These are phyloP conservation scores for Troides oblongomaculatus DNA, from an alignment of 2,888 invertebrate genomes.

Conservation along the genomic window DNA sequence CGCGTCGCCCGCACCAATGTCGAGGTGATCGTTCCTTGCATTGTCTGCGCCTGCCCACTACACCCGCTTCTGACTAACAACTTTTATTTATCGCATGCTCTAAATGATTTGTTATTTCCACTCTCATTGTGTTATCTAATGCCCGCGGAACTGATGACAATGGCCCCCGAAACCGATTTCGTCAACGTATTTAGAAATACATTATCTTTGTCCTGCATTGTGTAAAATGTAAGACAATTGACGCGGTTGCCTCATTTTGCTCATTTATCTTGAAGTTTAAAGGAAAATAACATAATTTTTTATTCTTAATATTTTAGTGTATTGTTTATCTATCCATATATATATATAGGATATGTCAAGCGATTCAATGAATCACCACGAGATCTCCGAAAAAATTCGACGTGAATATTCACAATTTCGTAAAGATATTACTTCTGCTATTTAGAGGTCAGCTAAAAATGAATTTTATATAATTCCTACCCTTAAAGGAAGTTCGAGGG, in stretches of 20 bases:
- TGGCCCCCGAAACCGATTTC: background rate
- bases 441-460: no score
- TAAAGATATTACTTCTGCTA: no score
- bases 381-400: no score
- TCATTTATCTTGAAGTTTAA: no score
- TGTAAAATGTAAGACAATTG: background rate
- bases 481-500: no score
- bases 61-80: conserved; percentile 13
- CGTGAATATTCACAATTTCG: no score
- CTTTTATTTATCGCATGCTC: conserved; percentile 18
- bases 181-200: background rate
- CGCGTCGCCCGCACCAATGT: conserved; percentile 56
- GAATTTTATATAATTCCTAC: no score
- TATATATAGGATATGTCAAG: no score
- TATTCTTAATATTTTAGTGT: no score
- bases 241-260: background rate
- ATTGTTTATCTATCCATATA: no score
- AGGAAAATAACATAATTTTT: no score
- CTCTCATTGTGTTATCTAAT: conserved; percentile 10
- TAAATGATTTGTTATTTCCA: conserved; percentile 17
- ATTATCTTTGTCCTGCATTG: background rate
- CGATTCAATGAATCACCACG: no score
- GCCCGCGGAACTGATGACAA: background rate
- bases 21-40: conserved; percentile 60
- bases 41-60: conserved; percentile 40